Percentiles rank a stretch among this genome's conserved stretches.
phyloP scores from a whole-genome alignment of 1,140 invertebrate species.

The Megalonaias nervosa region DNA sequence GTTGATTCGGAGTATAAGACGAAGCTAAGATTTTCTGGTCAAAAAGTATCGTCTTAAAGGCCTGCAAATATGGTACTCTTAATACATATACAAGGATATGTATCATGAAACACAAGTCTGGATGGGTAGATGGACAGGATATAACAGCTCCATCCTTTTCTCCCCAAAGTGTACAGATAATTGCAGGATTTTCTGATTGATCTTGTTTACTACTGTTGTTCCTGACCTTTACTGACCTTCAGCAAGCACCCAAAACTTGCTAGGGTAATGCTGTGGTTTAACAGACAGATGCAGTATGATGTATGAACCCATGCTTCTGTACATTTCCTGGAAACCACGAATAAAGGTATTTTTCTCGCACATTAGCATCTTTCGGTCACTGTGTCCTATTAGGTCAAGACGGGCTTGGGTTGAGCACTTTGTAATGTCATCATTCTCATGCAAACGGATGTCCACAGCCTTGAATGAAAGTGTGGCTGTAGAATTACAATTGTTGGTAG shows the following conservation, averaged over 20 bases:
- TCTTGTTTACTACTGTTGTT: too few relatives aligned
- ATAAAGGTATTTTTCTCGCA: constrained; percentile 15
- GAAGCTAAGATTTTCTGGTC: too few relatives aligned
- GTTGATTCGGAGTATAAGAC: too few relatives aligned
- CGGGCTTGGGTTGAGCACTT: constrained; percentile 15
- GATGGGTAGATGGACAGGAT: too few relatives aligned
- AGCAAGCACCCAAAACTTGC: constrained; percentile 27
- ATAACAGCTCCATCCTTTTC: too few relatives aligned
- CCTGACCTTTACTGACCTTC: constrained; percentile 14
- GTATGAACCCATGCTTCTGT: constrained; percentile 17
- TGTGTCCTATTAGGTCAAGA: constrained; percentile 27
- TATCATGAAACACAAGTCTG: too few relatives aligned
- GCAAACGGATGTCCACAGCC: constrained; percentile 23
- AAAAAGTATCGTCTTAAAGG: too few relatives aligned
- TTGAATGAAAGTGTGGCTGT: constrained; percentile 13
- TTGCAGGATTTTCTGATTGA: too few relatives aligned
- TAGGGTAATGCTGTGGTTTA: constrained; percentile 9
- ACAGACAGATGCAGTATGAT: constrained; percentile 21
- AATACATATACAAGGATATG: too few relatives aligned
- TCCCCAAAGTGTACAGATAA: too few relatives aligned
- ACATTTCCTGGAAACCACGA: constrained; percentile 18
- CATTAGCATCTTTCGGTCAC: constrained; percentile 2
- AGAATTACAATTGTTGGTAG: constrained; percentile 25
- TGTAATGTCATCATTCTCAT: constrained; percentile 13
- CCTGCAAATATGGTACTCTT: too few relatives aligned